Base-by-base conservation (phyloP, 2,797 vertebrate genomes). In the Periparus ater region DNA sequence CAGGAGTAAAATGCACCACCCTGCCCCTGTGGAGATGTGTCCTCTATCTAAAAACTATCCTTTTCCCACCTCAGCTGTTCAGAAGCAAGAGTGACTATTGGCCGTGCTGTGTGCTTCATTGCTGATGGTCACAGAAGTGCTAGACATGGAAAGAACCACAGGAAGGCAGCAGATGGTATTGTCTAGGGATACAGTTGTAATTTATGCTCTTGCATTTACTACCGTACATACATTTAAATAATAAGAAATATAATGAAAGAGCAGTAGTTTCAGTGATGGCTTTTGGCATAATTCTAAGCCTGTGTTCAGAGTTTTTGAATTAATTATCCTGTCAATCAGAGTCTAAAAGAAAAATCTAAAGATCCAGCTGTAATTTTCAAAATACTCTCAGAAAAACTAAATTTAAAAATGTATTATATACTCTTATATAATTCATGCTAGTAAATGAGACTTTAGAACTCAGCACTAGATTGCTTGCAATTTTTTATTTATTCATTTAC, bases 161-260 rank as follows among this genome's bases (percentile, higher is more conserved):
- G 79, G 50, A 93, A 94, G 25, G 62, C 50, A 95, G 62, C 80
- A 96, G 73, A 88, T 77, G 73, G 66, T 53, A 65, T 85, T 79
- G 67, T 79, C 75, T 71, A 34, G 78, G 57, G 87, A 89, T 11
- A 30, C 40, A 57, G 25, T 11, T 58, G 71, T 74, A 89, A 83
- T 91, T 85, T 94, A 53, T 92, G 53, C 57, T 94, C 17, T 76
- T 79, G 30, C 48, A 57, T 61, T 92, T 91, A 44, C 74, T 82
- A 75, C 7, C 22, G 42, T 45, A 55, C 50, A 88, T 57, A 34
- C 12, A 84, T 75, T 85, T 74, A 89, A 93, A 94, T 73, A 91
- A 72, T 54, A 83, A 70, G 17, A 79, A 77, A 83, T 66, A 68
- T 20, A 68, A 65, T 66, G 60, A 84, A 90, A 91, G 4, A 68